These are phyloP conservation scores for Physella acuta DNA, from an alignment of 1,140 invertebrate genomes.

Conservation along the genomic window DNA sequence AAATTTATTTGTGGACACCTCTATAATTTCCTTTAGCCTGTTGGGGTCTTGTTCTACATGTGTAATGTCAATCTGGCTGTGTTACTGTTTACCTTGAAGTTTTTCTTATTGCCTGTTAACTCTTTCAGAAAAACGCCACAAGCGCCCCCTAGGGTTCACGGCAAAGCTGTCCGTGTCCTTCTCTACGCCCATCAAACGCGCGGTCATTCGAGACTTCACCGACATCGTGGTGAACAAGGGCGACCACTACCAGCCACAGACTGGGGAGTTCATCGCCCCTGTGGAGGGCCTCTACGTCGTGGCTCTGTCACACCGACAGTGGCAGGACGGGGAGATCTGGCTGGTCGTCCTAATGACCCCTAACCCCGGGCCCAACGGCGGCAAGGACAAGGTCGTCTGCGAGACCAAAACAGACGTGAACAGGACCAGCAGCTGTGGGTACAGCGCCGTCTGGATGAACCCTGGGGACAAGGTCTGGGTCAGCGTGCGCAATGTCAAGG, in stretches of 20 bases:
- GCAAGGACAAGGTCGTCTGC: background rate
- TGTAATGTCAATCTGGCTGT: no score
- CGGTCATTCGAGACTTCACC: background rate
- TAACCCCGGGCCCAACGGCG: background rate
- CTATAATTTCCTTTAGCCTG: no score
- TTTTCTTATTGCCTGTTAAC: no score
- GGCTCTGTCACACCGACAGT: background rate
- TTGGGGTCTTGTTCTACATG: no score
- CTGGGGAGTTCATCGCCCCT: background rate
- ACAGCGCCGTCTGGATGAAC: background rate
- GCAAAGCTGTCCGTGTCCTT: background rate
- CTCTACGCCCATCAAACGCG: background rate
- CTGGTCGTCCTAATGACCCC: background rate
- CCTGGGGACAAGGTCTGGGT: background rate
- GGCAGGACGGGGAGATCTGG: background rate
- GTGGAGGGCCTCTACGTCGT: background rate
- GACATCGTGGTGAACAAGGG: background rate
- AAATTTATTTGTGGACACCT: no score
- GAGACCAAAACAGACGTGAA: background rate
- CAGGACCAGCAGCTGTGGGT: background rate
- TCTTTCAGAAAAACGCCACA: background rate
- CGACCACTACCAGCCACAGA: background rate
- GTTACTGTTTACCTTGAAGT: no score
- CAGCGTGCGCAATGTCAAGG: background rate
- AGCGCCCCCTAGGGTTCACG: background rate